Base-by-base conservation (phyloP, 2,113 vertebrate genomes). In the Seriola rivoliana region DNA sequence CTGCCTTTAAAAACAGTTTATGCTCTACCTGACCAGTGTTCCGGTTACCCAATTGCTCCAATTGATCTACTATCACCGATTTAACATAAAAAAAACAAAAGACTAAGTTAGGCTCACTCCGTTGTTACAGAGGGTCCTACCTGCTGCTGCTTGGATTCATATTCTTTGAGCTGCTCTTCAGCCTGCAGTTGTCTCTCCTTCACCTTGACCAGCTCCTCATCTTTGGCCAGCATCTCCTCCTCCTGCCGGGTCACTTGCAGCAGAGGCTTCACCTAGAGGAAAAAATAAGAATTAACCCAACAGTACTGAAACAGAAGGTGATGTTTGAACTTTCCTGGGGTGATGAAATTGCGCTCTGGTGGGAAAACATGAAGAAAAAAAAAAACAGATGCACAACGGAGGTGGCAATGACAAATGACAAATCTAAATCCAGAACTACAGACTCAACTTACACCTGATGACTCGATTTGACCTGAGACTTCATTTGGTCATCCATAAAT, bases 181-280 rank as follows among this genome's bases (percentile, higher is more conserved):
- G 97, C 94, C 9, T 95, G 93, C 81, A 94, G 25, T 62, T 98
- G 97, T 87, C 88, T 97, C 91, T 99, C 98, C 63, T 95, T 97
- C 48, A 97, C 94, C 80, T 97, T 98, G n/a, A 90, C 8, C 66
- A 99, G 92, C 71, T 99, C 98, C 10, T 97, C 97, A 34, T 99
- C 98, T 82, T 98, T 99, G 71, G 97, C 97, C 90, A 96, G 83
- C 96, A 99, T 97, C 92, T 99, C 98, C 82, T 99, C 98, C 81
- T 99, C 98, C 93, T 98, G 97, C n/a, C 98, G 95, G 81, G 96
- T 96, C 46, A 99, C 97, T 83, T 99, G 97, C 60, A 99, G 94
- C 86, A 99, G 95, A 0, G 98, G 98, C 82, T 99, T 99, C 85
- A 99, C 98, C 98, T 99, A 75, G 6, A 60, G 17, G 6, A 44